Evolutionary conservation across 1,140 invertebrate genomes (phyloP).

Genomic region (Neocloeon triangulifer): DNA sequence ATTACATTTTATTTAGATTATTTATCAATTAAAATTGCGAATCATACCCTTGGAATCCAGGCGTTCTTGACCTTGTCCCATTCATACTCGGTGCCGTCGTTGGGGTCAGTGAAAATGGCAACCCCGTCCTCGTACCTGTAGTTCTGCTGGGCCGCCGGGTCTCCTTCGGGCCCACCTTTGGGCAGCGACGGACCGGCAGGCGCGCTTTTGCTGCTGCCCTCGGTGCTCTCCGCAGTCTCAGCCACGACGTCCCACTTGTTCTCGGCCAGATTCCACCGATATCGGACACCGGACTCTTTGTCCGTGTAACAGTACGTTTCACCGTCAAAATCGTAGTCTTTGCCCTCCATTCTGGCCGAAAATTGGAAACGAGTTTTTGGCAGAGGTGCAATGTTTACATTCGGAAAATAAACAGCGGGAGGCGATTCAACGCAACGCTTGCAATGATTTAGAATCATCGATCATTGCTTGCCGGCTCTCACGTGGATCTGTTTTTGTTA

Average conservation of each 20-base stretch:
- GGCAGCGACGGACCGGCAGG: slow-evolving; percentile 17
- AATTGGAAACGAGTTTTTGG: no score
- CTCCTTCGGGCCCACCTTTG: no score
- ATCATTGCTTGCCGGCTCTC: background rate
- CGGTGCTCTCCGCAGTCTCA: slow-evolving; percentile 3
- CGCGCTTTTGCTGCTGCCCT: slow-evolving; percentile 15
- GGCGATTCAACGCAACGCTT: no score
- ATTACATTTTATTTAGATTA: background rate
- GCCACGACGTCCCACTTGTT: slow-evolving; percentile 33
- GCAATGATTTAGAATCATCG: no score
- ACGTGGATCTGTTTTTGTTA: slow-evolving; percentile 1
- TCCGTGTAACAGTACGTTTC: slow-evolving; percentile 24
- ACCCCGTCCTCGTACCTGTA: slow-evolving; percentile 56
- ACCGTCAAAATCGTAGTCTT: slow-evolving; percentile 25
- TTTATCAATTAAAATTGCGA: no score
- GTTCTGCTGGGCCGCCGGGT: no score
- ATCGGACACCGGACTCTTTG: slow-evolving; percentile 14
- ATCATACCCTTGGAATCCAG: slow-evolving; percentile 75
- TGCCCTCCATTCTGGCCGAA: no score
- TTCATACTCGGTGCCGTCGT: slow-evolving; percentile 70
- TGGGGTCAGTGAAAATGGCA: slow-evolving; percentile 57
- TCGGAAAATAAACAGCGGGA: no score
- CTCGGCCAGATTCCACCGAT: slow-evolving; percentile 18
- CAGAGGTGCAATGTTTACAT: no score
- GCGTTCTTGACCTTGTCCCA: slow-evolving; percentile 79